Evolutionary conservation across 2,113 vertebrate genomes (phyloP).

Genomic region (Cygnus buccinator): DNA sequence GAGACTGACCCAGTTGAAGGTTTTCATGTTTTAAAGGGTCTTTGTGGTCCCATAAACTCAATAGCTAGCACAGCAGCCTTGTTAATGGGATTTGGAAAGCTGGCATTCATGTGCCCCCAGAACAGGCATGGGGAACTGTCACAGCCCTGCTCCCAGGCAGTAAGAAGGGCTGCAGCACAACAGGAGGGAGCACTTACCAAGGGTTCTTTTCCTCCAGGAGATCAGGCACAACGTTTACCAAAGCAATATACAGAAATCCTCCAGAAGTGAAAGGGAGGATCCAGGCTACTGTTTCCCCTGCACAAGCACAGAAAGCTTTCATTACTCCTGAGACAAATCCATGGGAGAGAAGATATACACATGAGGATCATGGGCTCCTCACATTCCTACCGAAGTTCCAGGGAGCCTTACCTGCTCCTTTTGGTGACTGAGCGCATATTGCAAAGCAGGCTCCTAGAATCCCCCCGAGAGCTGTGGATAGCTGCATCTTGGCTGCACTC

Average conservation of each 20-base stretch:
- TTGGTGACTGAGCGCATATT: slow-evolving; percentile 90
- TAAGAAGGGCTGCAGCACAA: neutral
- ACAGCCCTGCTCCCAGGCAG: neutral
- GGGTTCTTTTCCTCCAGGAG: slow-evolving; percentile 91
- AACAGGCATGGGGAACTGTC: neutral
- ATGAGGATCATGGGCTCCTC: neutral
- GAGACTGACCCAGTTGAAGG: neutral
- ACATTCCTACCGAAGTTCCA: neutral
- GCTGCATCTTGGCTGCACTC: slow-evolving; percentile 96
- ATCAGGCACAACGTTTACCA: slow-evolving; percentile 96
- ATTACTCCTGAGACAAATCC: neutral
- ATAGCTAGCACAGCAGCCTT: neutral
- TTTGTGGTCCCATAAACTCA: neutral
- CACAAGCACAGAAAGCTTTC: neutral
- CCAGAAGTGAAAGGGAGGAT: slow-evolving; percentile 96
- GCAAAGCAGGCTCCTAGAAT: slow-evolving; percentile 92
- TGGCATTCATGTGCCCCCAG: neutral
- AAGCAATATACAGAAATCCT: slow-evolving; percentile 95
- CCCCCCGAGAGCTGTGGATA: slow-evolving; percentile 92
- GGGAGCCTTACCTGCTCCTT: slow-evolving; percentile 85
- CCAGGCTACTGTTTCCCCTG: slow-evolving; percentile 89
- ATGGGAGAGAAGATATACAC: neutral
- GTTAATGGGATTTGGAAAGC: neutral
- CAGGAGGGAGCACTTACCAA: slow-evolving; percentile 77
- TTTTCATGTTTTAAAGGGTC: neutral